Evolutionary conservation across 2,113 vertebrate species (phyloP).

Genomic region (Cebidichthys violaceus): DNA sequence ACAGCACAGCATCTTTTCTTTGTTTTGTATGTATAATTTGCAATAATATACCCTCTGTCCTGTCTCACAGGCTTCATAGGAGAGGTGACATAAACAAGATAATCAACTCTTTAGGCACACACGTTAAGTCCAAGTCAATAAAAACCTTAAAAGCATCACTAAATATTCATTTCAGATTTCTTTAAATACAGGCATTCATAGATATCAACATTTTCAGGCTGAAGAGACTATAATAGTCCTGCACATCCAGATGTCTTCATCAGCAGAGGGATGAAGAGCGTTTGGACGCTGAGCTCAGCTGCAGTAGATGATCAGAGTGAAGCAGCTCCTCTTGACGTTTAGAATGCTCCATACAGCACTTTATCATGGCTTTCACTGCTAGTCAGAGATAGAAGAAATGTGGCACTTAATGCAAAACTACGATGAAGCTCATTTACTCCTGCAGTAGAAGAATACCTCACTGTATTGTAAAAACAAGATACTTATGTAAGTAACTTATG

Average conservation of each 20-base stretch:
- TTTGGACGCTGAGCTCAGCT: neutral
- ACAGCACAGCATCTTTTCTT: neutral
- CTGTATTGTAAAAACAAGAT: neutral
- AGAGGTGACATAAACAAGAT: neutral
- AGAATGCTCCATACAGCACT: neutral
- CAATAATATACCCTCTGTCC: neutral
- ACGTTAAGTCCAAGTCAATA: neutral
- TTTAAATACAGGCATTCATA: neutral
- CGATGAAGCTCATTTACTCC: neutral
- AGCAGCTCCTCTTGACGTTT: neutral
- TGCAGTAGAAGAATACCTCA: neutral
- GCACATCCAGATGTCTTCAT: neutral
- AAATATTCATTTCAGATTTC: neutral
- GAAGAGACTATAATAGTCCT: neutral
- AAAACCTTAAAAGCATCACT: neutral
- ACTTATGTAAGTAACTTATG: neutral
- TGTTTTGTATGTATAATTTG: neutral
- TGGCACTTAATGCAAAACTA: constrained; percentile 17
- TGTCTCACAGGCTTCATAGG: neutral
- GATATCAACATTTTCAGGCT: neutral
- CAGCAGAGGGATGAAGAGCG: too few species aligned
- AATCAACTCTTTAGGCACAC: neutral
- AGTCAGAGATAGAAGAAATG: neutral
- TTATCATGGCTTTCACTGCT: neutral
- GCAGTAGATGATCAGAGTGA: too few species aligned